Conservation (phyloP, 2,888 invertebrate species). For the Drosophila tanythrix region DNA sequence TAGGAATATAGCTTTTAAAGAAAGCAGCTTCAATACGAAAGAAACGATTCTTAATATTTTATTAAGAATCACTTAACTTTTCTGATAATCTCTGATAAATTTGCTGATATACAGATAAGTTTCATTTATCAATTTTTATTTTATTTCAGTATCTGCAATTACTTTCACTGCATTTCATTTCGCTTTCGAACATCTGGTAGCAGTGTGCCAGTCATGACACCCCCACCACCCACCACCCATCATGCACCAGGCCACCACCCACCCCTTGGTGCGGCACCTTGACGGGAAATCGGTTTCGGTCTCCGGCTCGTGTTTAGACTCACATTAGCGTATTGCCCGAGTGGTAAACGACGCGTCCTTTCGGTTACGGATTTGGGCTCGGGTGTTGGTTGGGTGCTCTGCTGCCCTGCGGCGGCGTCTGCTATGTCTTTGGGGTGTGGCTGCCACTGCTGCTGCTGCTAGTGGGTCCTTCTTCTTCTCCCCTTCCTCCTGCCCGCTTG, state of each 20-base stretch:
- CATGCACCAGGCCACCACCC: not conserved
- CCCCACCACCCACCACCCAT: not conserved
- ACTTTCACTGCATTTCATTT: not conserved
- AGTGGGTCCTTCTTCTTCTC: not conserved
- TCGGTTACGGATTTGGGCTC: slow-evolving; percentile 56
- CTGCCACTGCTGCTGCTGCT: slow-evolving; percentile 1
- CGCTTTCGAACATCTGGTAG: slow-evolving; percentile 6
- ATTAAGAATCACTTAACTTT: too few relatives aligned
- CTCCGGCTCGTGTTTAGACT: slow-evolving; percentile 72
- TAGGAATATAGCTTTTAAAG: not conserved
- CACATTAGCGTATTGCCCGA: slow-evolving; percentile 74
- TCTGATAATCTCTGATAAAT: too few relatives aligned
- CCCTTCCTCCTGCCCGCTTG: not conserved
- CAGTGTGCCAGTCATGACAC: slow-evolving; percentile 26
- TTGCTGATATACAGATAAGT: too few relatives aligned
- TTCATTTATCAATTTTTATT: too few relatives aligned
- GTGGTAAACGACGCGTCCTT: slow-evolving; percentile 64
- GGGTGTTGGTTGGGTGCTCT: slow-evolving; percentile 18
- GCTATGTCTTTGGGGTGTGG: slow-evolving; percentile 46
- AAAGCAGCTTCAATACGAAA: not conserved
- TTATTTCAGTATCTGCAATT: not conserved
- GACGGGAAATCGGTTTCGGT: slow-evolving; percentile 74
- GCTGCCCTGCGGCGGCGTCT: slow-evolving; percentile 44
- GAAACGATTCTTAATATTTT: not conserved
- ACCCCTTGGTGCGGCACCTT: slow-evolving; percentile 42